Conservation (phyloP, 2,113 vertebrate species). For the Ceyx melanurus region DNA sequence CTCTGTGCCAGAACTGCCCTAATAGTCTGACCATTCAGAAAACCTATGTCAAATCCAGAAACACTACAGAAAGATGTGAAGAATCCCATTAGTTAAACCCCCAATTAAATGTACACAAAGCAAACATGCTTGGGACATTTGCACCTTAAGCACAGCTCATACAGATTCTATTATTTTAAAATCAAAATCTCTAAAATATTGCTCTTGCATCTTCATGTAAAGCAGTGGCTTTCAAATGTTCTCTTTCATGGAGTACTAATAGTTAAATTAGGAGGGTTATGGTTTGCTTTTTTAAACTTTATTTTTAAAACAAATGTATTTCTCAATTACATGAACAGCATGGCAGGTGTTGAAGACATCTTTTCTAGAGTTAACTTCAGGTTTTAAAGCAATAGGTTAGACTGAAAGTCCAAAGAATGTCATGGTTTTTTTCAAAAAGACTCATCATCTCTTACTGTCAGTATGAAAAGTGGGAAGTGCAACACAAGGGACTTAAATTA, state of each 20-base stretch:
- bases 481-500: neutral
- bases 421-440: neutral
- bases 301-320: neutral
- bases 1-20: neutral
- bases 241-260: neutral
- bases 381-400: neutral
- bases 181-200: neutral
- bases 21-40: neutral
- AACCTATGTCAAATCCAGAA: neutral
- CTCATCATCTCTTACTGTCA: neutral
- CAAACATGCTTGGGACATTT: neutral
- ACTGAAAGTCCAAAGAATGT: neutral
- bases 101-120: neutral
- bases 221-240: neutral
- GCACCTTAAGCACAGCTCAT: neutral
- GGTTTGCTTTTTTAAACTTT: neutral
- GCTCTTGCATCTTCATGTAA: neutral
- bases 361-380: neutral
- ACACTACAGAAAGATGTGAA: neutral
- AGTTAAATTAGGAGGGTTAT: neutral
- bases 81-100: neutral
- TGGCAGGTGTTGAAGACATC: neutral
- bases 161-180: neutral
- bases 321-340: neutral
- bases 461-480: neutral